These are phyloP conservation scores for Diplolepis rosae DNA, from an alignment of 2,888 invertebrate species.

Conservation along the genomic window DNA sequence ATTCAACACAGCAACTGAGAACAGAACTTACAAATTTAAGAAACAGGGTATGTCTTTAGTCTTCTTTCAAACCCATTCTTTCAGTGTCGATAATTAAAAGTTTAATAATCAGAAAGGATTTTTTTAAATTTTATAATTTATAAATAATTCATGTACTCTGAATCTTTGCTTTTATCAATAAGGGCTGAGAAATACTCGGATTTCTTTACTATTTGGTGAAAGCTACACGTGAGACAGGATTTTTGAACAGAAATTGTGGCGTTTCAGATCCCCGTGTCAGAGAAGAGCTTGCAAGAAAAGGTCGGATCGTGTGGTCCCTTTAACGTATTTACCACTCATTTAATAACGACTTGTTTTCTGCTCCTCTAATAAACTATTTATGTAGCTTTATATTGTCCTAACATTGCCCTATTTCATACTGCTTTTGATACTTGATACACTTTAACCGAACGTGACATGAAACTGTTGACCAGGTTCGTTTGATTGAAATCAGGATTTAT, in stretches of 20 bases:
- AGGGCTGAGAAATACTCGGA: conserved; percentile 2
- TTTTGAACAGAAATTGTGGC: conserved; percentile 70
- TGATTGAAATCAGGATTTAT: conserved; percentile 24
- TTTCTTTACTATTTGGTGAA: conserved; percentile 36
- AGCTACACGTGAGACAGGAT: conserved; percentile 32
- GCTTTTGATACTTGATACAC: conserved; percentile 57
- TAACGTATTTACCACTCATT: conserved; percentile 69
- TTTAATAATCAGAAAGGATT: background rate
- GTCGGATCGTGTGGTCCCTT: conserved; percentile 71
- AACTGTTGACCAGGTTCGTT: conserved; percentile 26
- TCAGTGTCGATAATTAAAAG: background rate
- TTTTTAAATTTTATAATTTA: background rate
- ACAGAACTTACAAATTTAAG: conserved; percentile 85
- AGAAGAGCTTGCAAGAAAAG: conserved; percentile 72
- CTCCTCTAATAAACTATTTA: conserved; percentile 65
- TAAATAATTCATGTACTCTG: background rate
- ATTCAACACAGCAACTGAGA: conserved; percentile 81
- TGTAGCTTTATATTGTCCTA: conserved; percentile 67
- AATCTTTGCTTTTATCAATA: background rate
- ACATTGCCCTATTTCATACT: conserved; percentile 59
- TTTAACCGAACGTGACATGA: conserved; percentile 25
- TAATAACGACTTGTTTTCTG: conserved; percentile 65
- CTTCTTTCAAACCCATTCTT: background rate
- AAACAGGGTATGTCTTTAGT: conserved; percentile 77
- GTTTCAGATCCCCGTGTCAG: conserved; percentile 73